Conservation (phyloP, 2,888 invertebrate genomes). For the Cantharis flavilabris region DNA sequence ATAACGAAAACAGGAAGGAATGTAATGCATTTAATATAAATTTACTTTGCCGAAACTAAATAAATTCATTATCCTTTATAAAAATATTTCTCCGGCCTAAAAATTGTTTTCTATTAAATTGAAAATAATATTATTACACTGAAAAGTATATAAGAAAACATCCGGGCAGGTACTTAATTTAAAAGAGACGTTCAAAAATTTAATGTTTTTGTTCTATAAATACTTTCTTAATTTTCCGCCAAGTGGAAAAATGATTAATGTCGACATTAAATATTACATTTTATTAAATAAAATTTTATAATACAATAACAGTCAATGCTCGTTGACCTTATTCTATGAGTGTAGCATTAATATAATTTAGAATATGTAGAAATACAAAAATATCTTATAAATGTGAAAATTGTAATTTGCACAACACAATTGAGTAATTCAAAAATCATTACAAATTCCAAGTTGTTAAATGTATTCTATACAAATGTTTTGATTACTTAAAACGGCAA, state of each 20-base stretch:
- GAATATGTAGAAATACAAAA: not conserved
- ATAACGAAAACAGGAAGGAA: not conserved
- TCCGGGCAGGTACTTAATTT: not conserved
- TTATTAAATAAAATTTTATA: not conserved
- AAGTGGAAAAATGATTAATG: not conserved
- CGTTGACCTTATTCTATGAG: no score
- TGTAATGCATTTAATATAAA: not conserved
- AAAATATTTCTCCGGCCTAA: not conserved
- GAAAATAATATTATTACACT: not conserved
- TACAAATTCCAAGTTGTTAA: not conserved
- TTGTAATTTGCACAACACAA: not conserved
- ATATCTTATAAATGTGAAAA: not conserved
- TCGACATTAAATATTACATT: not conserved
- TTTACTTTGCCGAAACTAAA: not conserved
- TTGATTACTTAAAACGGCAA: not conserved
- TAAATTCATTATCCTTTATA: not conserved
- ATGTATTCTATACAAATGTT: not conserved
- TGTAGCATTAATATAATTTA: no score
- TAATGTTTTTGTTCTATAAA: not conserved
- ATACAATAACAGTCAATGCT: not conserved
- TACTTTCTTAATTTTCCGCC: not conserved
- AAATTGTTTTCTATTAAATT: not conserved
- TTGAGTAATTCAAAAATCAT: not conserved
- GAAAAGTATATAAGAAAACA: not conserved
- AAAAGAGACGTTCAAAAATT: not conserved